Percentiles rank a stretch among this genome's conserved stretches.
Conservation (phyloP, 2,113 vertebrate genomes). For the Thinocorus orbignyianus region DNA sequence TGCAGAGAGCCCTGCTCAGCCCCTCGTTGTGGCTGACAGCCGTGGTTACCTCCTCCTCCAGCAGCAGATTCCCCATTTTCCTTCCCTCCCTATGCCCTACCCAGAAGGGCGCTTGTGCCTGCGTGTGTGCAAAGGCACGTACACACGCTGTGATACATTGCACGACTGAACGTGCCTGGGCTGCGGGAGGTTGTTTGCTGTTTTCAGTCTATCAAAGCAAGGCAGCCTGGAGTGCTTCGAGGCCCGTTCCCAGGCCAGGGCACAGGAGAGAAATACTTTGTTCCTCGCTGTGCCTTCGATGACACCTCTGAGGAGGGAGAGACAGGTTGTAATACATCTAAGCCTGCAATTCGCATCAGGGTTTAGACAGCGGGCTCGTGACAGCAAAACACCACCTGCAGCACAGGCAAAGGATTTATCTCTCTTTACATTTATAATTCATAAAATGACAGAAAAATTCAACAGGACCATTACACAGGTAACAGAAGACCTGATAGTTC, state of each 20-base stretch:
- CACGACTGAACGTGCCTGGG: neutral
- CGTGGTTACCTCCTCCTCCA: neutral
- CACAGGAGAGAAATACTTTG: neutral
- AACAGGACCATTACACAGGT: slow-evolving; percentile 5
- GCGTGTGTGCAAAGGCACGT: accelerated
- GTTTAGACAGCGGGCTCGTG: neutral
- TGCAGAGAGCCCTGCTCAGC: neutral
- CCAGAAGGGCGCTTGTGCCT: neutral
- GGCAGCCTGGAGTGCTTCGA: neutral
- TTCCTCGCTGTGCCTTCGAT: neutral
- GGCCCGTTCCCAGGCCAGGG: accelerated
- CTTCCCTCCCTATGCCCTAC: neutral
- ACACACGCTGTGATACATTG: neutral
- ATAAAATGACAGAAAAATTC: slow-evolving; percentile 49
- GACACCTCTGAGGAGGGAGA: neutral
- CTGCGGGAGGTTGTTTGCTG: neutral
- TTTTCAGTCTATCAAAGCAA: neutral
- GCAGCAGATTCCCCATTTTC: neutral
- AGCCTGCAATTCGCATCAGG: neutral
- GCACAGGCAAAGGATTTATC: neutral
- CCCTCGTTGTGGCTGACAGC: neutral
- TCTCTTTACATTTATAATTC: slow-evolving; percentile 37
- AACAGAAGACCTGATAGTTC: neutral
- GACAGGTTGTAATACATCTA: neutral
- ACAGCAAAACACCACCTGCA: slow-evolving; percentile 6